Evolutionary conservation across 2,888 invertebrate genomes (phyloP), one percentile per base, ranked within the genome.

Genomic region (Lobophora halterata): DNA sequence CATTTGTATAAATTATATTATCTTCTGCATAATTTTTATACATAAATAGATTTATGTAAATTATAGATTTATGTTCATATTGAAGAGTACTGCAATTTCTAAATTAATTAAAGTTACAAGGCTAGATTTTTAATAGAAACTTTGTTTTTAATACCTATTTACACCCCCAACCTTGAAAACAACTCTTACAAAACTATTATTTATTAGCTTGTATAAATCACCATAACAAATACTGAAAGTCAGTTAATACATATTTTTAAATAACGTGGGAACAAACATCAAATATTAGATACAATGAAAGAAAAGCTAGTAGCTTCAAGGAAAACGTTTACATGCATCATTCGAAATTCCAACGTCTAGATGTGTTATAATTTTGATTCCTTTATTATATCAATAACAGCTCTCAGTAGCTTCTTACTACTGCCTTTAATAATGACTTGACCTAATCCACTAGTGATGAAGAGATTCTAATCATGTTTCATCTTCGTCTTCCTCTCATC

Each of bases 401-500:
- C 6, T 8, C 20, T 21, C 14, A 9, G 14, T 20, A 38, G 12
- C 21, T 8, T n/a, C 20, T 30, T 31, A 9, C n/a, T n/a, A n/a
- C n/a, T n/a, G n/a, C n/a, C n/a, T n/a, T n/a, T n/a, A n/a, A n/a
- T n/a, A n/a, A n/a, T n/a, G n/a, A n/a, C n/a, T n/a, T n/a, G n/a
- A n/a, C 18, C 20, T 20, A 13, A 11, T n/a, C 9, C 8, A 3
- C 13, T 9, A 21, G 11, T 16, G 20, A 31, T 14, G n/a, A 12
- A 6, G 6, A 5, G 29, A 29, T 20, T 37, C 21, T 24, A 26
- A 32, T 49, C 46, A 8, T 49, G 11, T 23, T 37, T 37, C 18
- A 70, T 37, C 51, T 79, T 78, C 19, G 61, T 57, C 41, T 72
- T 68, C 12, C 82, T 64, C 4, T 86, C 86, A 20, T 86, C 82